Base-by-base conservation (phyloP, 2,113 vertebrate genomes). In the Leptocoma aspasia region DNA sequence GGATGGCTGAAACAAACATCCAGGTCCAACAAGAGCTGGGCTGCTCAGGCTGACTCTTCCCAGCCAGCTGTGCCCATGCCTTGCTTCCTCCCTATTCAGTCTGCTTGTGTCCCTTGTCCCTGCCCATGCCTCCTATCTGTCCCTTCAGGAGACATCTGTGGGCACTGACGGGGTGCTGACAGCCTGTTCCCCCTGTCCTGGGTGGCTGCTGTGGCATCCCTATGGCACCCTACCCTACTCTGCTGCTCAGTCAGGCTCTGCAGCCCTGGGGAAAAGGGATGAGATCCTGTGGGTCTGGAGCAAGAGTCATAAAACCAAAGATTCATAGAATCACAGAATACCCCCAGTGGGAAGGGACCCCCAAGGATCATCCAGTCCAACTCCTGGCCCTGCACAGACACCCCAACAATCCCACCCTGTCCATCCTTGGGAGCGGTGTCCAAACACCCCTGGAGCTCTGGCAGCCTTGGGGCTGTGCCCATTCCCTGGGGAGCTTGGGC, bases 381-480 rank as follows among this genome's bases (percentile, higher is more conserved):
- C 16, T 0, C n/a, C 30, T 9, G 16, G 3, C 28, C 45, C 60
- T 24, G 23, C 61, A 10, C 45, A 41, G 23, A n/a, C 28, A 6
- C 5, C 10, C 37, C 45, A 73, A 12, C 22, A 45, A 30, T 2
- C 45, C 53, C 70, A 53, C 3, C 30, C 47, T 41, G 45, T 1
- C 9, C 6, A 21, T 20, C 12, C 33, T 44, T 73, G 22, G 37
- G 8, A 50, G 65, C 0, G 0, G 3, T 50, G 37, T 5, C 37
- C 72, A 45, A 53, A 45, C 0, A 0, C 28, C n/a, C 28, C 60
- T n/a, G 33, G 12, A 73, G 68, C 68, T 81, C 23, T 50, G 60
- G 23, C 60, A 82, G 86, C 60, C 60, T 75, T 2, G 1, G 77
- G 23, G 28, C 53, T 0, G 1, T 16, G 53, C 13, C 86, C 45